phyloP scores from a whole-genome alignment of 1,140 invertebrate genomes.

The Lordiphosa mommai region DNA sequence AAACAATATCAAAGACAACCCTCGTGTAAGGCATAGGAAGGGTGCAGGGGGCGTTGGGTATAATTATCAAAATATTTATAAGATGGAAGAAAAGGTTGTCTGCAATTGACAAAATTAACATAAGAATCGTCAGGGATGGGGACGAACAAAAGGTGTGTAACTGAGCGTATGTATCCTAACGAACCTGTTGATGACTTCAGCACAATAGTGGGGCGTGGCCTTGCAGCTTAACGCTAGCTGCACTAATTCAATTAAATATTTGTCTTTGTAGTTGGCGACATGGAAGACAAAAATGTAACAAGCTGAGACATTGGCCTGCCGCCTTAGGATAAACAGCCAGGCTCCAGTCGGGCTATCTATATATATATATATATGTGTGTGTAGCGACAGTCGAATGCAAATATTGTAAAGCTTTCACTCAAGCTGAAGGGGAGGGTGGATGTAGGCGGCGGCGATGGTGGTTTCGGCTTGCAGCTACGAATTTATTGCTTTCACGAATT shows the following conservation, averaged over 20 bases:
- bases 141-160: constrained; percentile 2
- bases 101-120: constrained; percentile 72
- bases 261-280: constrained; percentile 68
- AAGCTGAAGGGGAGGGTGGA: constrained; percentile 53
- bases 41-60: not conserved
- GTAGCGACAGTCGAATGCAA: constrained; percentile 54
- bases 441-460: not conserved
- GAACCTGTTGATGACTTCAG: constrained; percentile 75
- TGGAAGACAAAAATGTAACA: constrained; percentile 6
- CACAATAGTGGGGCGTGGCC: constrained; percentile 43
- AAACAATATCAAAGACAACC: constrained; percentile 39
- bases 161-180: constrained; percentile 33
- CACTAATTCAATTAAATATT: constrained; percentile 79
- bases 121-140: constrained; percentile 40
- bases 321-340: constrained; percentile 58
- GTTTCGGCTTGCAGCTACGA: constrained; percentile 47
- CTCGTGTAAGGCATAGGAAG: no score
- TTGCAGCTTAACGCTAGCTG: constrained; percentile 70
- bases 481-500: constrained; percentile 78
- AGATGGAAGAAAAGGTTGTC: constrained; percentile 5
- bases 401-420: constrained; percentile 66
- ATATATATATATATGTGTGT: no score
- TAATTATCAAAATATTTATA: constrained; percentile 67
- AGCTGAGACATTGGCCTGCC: constrained; percentile 3
- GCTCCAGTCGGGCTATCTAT: constrained; percentile 9